phyloP scores from a whole-genome alignment of 2,888 invertebrate genomes.

The Lepidochrysops patricia region DNA sequence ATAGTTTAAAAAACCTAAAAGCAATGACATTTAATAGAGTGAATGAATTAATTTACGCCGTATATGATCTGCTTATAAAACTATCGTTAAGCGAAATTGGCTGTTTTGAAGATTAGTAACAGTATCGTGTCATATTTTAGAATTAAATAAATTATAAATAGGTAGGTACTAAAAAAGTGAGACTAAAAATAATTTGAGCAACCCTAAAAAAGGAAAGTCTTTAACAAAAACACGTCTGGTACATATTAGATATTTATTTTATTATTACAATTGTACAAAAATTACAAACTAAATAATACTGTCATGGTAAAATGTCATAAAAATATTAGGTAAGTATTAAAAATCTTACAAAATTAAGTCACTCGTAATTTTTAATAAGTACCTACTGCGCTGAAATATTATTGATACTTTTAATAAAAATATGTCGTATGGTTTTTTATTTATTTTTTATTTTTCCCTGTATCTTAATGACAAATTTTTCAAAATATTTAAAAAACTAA shows the following conservation, averaged over 20 bases:
- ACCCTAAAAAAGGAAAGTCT: no score
- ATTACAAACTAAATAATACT: neutral
- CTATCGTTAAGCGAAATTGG: constrained; percentile 36
- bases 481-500: no score
- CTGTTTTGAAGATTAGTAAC: constrained; percentile 40
- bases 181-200: no score
- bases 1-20: constrained; percentile 40
- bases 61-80: constrained; percentile 46
- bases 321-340: no score
- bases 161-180: no score
- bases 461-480: no score
- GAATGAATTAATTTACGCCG: constrained; percentile 49
- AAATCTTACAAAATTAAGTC: no score
- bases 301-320: neutral
- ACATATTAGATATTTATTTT: neutral
- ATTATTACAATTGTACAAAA: neutral
- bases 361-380: no score
- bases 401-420: neutral
- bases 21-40: constrained; percentile 44
- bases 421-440: no score
- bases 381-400: neutral
- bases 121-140: neutral
- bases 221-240: no score
- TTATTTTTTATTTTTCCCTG: no score
- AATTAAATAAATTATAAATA: neutral